Base-by-base conservation (phyloP, 2,888 invertebrate genomes). In the Sarcophaga carnaria region DNA sequence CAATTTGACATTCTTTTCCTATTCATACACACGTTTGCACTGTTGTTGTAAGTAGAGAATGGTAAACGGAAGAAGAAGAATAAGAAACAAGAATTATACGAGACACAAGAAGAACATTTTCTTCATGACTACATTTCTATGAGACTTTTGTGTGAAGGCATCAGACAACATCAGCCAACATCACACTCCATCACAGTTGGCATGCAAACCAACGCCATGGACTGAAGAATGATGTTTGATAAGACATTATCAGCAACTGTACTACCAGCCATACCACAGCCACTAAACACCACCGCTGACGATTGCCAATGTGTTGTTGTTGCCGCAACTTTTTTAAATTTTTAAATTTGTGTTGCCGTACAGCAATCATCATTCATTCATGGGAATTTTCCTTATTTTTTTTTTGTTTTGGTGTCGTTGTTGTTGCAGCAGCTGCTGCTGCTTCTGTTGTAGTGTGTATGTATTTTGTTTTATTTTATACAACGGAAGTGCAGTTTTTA, bases 401-500 rank as follows among this genome's bases (percentile, higher is more conserved):
- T 54, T 27, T 11, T 59, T 17, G 3, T 71, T 25, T 47, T 27
- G 22, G 2, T 27, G 27, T 27, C 27, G 6, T 27, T 27, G 27
- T 27, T 27, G 27, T 4, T 27, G 27, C 6, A 4, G 27, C 6
- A 0, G 27, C 4, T 27, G 4, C 37, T 37, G 37, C 37, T 37
- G 10, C 10, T 37, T 37, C 6, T 8, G 8, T 37, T 37, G 37
- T 64, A 11, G 17, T 63, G 54, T 63, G 62, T 45, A 14, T 20
- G 22, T 60, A 25, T 14, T 76, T 66, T 59, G 62, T 72, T 64
- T 66, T 75, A 54, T 63, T 59, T 77, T 75, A 54, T 59, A 64
- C 45, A 81, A 54, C 87, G 87, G 87, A 87, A 81, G 84, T 84
- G 77, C 84, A 84, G 74, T 86, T 86, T 54, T 86, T 80, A 86